Percentiles rank a stretch among this genome's conserved stretches.
phyloP scores from a whole-genome alignment of 1,140 invertebrate species.

The Oscheius sp. region DNA sequence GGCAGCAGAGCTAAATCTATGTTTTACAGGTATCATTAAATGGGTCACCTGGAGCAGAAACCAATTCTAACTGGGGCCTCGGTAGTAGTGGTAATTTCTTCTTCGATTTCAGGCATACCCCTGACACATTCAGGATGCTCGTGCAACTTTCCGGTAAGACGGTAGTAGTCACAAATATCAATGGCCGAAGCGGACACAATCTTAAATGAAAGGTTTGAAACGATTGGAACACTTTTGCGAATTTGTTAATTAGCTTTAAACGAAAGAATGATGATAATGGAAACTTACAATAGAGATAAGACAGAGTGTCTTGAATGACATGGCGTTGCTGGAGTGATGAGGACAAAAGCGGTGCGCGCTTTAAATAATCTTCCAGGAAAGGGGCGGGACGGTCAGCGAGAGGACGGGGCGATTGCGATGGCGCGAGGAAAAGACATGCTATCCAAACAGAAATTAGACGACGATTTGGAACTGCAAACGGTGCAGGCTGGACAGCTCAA shows the following conservation, averaged over 20 bases:
- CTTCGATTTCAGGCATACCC: constrained; percentile 9
- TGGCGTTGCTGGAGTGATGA: background rate
- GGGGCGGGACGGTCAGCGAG: background rate
- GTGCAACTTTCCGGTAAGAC: constrained; percentile 33
- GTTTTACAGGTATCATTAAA: background rate
- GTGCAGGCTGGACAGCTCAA: background rate
- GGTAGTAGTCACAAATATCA: constrained; percentile 42
- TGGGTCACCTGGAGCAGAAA: constrained; percentile 24
- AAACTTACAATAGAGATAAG: background rate
- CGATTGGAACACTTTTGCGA: background rate
- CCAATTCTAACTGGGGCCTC: constrained; percentile 27
- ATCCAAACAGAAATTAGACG: constrained; percentile 7
- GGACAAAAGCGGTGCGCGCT: background rate
- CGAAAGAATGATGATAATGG: background rate
- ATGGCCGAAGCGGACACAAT: background rate
- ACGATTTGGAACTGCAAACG: constrained; percentile 3
- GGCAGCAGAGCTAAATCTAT: constrained; percentile 32
- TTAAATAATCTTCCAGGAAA: constrained; percentile 11
- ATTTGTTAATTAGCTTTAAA: background rate
- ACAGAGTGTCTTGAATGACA: background rate
- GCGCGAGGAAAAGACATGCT: constrained; percentile 9
- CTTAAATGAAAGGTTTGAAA: background rate
- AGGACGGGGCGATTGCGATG: background rate
- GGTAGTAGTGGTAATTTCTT: constrained; percentile 14
- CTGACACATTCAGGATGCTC: constrained; percentile 41